These are phyloP conservation scores for Gymnocephalus cernua DNA, from an alignment of 2,113 vertebrate genomes.

Conservation along the genomic window DNA sequence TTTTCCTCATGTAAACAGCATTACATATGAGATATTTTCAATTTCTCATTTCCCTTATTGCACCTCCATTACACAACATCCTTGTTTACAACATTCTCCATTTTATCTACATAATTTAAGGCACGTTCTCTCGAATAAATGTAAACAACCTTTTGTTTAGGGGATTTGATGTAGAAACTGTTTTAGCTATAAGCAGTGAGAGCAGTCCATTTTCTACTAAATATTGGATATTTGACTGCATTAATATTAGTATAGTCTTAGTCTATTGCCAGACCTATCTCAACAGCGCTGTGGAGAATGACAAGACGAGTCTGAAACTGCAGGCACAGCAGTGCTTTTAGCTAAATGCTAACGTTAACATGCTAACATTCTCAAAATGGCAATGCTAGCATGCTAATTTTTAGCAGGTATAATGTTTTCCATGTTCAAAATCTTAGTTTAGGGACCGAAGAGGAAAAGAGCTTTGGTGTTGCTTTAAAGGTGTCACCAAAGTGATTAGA, in stretches of 20 bases:
- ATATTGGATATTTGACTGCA: constrained; percentile 1
- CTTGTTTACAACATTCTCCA: background rate
- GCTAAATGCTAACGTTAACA: background rate
- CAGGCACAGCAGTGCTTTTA: background rate
- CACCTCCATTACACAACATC: constrained; percentile 13
- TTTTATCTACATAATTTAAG: background rate
- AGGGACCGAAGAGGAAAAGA: too few species aligned
- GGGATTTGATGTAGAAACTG: background rate
- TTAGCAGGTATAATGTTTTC: background rate
- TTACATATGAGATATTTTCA: constrained; percentile 32
- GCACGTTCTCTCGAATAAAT: background rate
- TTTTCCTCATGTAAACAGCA: constrained; percentile 64
- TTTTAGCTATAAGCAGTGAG: background rate
- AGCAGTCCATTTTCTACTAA: too few species aligned
- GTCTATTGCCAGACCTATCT: too few species aligned
- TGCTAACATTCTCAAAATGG: background rate
- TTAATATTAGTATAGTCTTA: too few species aligned
- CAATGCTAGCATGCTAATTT: background rate
- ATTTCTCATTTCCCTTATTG: constrained; percentile 17
- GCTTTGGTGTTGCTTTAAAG: too few species aligned
- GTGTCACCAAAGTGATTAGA: background rate
- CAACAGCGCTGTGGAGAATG: too few species aligned
- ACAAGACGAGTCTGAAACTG: background rate
- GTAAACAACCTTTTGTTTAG: background rate
- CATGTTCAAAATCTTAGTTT: background rate